These are phyloP conservation scores for Fopius arisanus DNA, from an alignment of 1,140 invertebrate genomes.

Conservation along the genomic window DNA sequence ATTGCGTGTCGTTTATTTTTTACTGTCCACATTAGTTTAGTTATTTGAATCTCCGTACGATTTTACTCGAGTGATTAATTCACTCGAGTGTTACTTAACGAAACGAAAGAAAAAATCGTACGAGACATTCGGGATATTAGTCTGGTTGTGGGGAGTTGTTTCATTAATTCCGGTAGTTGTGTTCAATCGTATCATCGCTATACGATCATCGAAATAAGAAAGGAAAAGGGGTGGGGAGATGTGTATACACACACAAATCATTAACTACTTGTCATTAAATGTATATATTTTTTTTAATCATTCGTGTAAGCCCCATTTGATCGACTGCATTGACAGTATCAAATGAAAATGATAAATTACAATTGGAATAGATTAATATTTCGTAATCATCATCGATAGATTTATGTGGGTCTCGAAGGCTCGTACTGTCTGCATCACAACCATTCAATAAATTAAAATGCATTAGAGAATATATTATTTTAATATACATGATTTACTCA, in stretches of 20 bases:
- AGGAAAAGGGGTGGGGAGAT: not conserved
- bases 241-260: not conserved
- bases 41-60: conserved; percentile 38
- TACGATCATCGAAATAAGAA: not conserved
- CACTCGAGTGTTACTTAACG: not conserved
- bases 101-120: conserved; percentile 31
- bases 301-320: not conserved
- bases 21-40: not conserved
- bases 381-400: not conserved
- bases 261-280: not conserved
- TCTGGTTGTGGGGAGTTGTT: conserved; percentile 27
- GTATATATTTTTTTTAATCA: not conserved
- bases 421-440: not conserved
- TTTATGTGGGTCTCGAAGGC: not conserved
- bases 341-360: not conserved
- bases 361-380: not conserved
- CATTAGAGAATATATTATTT: not conserved
- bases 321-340: not conserved
- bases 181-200: not conserved
- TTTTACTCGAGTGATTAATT: conserved; percentile 24
- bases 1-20: not conserved
- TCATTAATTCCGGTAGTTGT: not conserved
- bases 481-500: not conserved
- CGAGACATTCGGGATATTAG: conserved; percentile 31
- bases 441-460: not conserved